Percentiles rank a stretch among this genome's conserved stretches.
Conservation (phyloP, 2,113 vertebrate species). For the Antechinus flavipes region DNA sequence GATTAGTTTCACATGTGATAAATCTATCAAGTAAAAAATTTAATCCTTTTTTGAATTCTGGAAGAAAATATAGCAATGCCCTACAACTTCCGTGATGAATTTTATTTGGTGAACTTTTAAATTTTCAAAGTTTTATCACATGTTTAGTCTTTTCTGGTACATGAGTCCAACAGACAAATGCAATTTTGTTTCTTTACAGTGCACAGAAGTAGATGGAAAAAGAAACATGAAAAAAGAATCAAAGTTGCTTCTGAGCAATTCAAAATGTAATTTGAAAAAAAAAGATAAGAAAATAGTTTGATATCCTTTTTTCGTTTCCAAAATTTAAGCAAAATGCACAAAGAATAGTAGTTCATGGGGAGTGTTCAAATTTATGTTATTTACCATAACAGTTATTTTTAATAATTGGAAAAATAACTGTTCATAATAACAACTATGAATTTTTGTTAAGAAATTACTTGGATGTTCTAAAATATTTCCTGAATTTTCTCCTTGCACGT, state of each 20-base stretch:
- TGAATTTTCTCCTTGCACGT: neutral
- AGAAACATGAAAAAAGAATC: neutral
- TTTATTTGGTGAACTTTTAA: constrained; percentile 16
- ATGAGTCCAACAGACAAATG: constrained; percentile 21
- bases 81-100: constrained; percentile 2
- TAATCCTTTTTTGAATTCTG: neutral
- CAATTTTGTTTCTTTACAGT: neutral
- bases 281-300: neutral
- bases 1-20: neutral
- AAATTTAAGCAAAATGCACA: neutral
- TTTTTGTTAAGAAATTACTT: neutral
- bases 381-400: neutral
- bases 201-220: neutral
- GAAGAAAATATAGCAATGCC: neutral
- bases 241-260: neutral
- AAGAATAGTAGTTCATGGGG: neutral
- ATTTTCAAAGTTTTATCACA: constrained; percentile 26
- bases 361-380: neutral
- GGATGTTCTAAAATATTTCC: neutral
- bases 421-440: neutral
- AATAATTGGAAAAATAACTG: neutral
- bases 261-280: neutral
- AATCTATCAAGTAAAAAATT: neutral
- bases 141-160: constrained; percentile 15
- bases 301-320: neutral